Conservation (phyloP, 2,797 vertebrate species). For the Poeciliopsis paucimaculata region DNA sequence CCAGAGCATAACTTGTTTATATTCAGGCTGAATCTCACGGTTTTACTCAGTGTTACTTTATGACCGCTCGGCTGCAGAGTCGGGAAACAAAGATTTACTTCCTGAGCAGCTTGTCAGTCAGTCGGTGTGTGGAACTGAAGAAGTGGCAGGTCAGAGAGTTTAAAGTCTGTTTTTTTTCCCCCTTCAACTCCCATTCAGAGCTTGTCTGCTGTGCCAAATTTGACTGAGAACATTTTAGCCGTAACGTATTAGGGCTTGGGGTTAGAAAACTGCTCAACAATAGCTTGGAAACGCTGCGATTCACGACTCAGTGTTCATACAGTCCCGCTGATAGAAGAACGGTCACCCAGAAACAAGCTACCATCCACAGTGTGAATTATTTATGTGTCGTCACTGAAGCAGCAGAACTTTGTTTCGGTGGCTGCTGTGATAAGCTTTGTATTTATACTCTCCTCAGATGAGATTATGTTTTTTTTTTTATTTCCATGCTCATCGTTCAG, state of each 20-base stretch:
- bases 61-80: slow-evolving; percentile 41
- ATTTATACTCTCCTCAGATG: slow-evolving; percentile 60
- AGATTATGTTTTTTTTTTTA: slow-evolving; percentile 37
- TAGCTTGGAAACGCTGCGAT: slow-evolving; percentile 40
- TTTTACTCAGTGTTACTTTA: slow-evolving; percentile 52
- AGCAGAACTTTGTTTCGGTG: slow-evolving; percentile 41
- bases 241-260: slow-evolving; percentile 29
- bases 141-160: slow-evolving; percentile 52
- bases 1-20: slow-evolving; percentile 66
- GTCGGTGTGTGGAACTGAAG: slow-evolving; percentile 50
- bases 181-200: slow-evolving; percentile 35
- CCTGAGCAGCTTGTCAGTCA: slow-evolving; percentile 63
- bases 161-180: slow-evolving; percentile 27
- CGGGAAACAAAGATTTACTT: slow-evolving; percentile 55
- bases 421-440: slow-evolving; percentile 64
- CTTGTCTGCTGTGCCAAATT: slow-evolving; percentile 39
- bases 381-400: slow-evolving; percentile 37
- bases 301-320: slow-evolving; percentile 27
- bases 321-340: slow-evolving; percentile 29
- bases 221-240: slow-evolving; percentile 31
- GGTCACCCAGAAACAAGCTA: slow-evolving; percentile 28
- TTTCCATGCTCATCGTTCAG: slow-evolving; percentile 50
- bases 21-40: slow-evolving; percentile 67
- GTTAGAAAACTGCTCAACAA: slow-evolving; percentile 33
- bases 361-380: slow-evolving; percentile 48